These are phyloP conservation scores for Ophion costatus DNA, from an alignment of 2,888 invertebrate species.

Conservation along the genomic window DNA sequence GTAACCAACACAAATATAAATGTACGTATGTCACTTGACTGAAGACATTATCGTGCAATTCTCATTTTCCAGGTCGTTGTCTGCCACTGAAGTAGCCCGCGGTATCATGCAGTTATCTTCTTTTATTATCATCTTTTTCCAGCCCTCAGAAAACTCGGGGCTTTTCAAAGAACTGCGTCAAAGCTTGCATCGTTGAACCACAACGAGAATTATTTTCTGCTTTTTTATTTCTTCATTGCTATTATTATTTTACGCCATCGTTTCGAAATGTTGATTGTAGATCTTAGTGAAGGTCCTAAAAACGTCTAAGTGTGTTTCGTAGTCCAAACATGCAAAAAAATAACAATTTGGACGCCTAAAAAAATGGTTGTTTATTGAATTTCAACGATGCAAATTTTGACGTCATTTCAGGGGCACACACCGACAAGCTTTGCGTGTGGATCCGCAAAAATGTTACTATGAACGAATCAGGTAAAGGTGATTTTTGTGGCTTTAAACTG, in stretches of 20 bases:
- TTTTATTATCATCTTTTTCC: not conserved
- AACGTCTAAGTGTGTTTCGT: not conserved
- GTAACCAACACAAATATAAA: not conserved
- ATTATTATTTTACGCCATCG: not conserved
- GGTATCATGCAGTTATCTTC: not conserved
- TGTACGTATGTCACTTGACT: not conserved
- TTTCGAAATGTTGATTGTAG: not conserved
- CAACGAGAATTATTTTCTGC: not conserved
- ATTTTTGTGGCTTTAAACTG: not conserved
- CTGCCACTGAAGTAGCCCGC: not conserved
- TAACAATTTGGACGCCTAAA: not conserved
- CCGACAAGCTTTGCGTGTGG: not conserved
- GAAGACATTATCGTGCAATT: conserved; percentile 37
- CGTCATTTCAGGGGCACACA: not conserved
- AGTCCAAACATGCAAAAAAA: not conserved
- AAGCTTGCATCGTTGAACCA: not conserved
- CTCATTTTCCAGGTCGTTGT: not conserved
- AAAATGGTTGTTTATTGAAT: not conserved
- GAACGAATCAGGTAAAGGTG: not conserved
- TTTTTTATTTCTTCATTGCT: not conserved
- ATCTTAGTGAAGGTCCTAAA: not conserved
- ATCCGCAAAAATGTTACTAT: not conserved
- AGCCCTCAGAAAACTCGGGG: not conserved
- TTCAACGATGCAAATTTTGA: not conserved
- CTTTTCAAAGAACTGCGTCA: not conserved